Percentiles rank a stretch among this genome's conserved stretches.
Conservation (phyloP, 1,140 invertebrate genomes). For the Gerris buenoi region DNA sequence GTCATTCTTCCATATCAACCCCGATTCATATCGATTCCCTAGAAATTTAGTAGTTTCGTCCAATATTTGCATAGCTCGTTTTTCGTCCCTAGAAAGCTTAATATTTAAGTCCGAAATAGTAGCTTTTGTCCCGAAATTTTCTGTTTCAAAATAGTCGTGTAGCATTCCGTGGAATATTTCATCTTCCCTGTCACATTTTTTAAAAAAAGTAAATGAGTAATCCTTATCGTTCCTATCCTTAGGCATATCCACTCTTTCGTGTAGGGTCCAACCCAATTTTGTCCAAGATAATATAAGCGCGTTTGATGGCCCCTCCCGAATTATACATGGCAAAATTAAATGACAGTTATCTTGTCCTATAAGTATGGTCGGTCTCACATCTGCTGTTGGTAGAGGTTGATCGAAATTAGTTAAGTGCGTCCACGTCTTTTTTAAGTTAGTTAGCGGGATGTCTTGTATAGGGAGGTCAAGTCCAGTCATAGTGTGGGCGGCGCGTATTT, state of each 20-base stretch:
- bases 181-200: neutral
- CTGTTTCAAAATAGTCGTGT: neutral
- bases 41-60: neutral
- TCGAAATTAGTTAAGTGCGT: neutral
- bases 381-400: neutral
- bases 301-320: neutral
- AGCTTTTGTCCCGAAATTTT: neutral
- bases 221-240: neutral
- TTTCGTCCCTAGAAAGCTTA: neutral
- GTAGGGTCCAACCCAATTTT: no score
- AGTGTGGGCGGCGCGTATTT: neutral
- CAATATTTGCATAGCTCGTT: neutral
- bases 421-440: neutral
- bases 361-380: neutral
- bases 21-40: neutral
- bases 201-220: neutral
- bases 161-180: neutral
- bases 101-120: neutral
- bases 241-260: neutral
- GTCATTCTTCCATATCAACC: neutral
- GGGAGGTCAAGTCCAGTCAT: neutral
- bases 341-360: neutral
- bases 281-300: neutral
- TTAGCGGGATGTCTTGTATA: neutral
- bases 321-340: neutral